Base-by-base conservation (phyloP, 2,113 vertebrate species). In the Dasyornis broadbenti region DNA sequence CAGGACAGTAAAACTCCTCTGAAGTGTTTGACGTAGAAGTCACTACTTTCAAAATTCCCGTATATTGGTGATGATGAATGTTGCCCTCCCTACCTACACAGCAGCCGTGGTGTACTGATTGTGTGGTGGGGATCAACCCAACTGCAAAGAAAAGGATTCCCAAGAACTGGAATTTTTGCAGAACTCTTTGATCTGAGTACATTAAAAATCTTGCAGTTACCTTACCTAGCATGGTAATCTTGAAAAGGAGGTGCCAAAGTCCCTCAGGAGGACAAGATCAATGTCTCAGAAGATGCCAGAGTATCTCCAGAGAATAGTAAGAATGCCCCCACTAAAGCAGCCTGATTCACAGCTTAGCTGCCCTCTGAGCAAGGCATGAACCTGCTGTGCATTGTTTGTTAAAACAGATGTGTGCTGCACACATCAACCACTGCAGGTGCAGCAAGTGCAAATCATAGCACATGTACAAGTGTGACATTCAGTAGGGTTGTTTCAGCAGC, bases 1-100 rank as follows among this genome's bases (percentile, higher is more conserved):
- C n/a, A 37, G 31, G 44, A 61, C 39, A 76, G 19, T 47, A 79
- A 39, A 90, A 64, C 27, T 64, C 19, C 14, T 40, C 31, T 7
- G 6, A 56, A 31, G 19, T 37, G 45, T 33, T 56, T 57, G 16
- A 44, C 37, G 7, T 10, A 56, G 11, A 59, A 52, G 28, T 69
- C 63, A 72, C 35, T 65, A 6, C 60, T 65, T 57, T 13, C 31
- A 75, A 60, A 49, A 69, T 64, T 35, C n/a, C 27, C 8, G 2
- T 44, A 8, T 0, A 0, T 5, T 44, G n/a, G 8, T 53, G 42
- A 44, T 49, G 40, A 24, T 19, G 40, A 28, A 6, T n/a, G 2
- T 42, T 90, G 47, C 33, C 47, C 10, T 54, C 56, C 50, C 39
- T 66, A 20, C 23, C 31, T 45, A 35, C 35, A 6, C 26, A 52